A percentile compares a stretch with the other conserved stretches of the same genome.
These are phyloP conservation scores for Tethya wilhelma DNA, from an alignment of 37 sponge, comb jelly and placozoan genomes.

Conservation along the genomic window DNA sequence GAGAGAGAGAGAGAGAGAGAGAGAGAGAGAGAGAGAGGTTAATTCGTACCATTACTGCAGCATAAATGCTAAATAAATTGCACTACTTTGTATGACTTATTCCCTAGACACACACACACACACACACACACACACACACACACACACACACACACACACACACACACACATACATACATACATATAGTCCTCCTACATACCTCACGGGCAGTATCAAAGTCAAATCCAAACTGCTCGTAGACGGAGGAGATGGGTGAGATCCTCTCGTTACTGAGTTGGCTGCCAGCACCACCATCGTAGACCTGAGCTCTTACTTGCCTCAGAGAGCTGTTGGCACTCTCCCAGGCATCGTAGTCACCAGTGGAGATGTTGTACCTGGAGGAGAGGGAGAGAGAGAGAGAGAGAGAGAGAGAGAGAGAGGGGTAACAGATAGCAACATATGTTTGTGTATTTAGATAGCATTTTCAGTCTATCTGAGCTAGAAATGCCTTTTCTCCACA, in stretches of 20 bases:
- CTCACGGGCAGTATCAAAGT: slow-evolving; percentile 22
- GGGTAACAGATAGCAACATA: too few species aligned
- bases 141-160: background rate
- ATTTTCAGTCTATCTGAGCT: too few species aligned
- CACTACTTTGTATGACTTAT: too few species aligned
- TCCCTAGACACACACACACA: too few species aligned
- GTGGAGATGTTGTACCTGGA: slow-evolving; percentile 97
- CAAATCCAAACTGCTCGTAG: slow-evolving; percentile 34
- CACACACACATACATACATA: background rate
- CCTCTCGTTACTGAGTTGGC: background rate
- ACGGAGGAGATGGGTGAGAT: slow-evolving; percentile 41
- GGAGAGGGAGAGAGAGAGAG: too few species aligned
- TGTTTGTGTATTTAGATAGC: too few species aligned
- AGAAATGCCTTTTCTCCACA: too few species aligned
- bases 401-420: too few species aligned
- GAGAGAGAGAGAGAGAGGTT: slow-evolving; percentile 44
- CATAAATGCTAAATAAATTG: too few species aligned
- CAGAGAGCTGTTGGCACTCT: slow-evolving; percentile 27
- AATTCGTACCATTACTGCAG: too few species aligned
- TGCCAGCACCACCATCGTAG: slow-evolving; percentile 10
- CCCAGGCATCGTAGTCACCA: slow-evolving; percentile 89
- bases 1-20: slow-evolving; percentile 60
- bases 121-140: background rate
- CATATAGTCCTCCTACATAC: slow-evolving; percentile 33
- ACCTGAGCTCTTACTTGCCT: background rate